These are phyloP conservation scores for Cybosia mesomella DNA, from an alignment of 2,888 invertebrate genomes.

Conservation along the genomic window DNA sequence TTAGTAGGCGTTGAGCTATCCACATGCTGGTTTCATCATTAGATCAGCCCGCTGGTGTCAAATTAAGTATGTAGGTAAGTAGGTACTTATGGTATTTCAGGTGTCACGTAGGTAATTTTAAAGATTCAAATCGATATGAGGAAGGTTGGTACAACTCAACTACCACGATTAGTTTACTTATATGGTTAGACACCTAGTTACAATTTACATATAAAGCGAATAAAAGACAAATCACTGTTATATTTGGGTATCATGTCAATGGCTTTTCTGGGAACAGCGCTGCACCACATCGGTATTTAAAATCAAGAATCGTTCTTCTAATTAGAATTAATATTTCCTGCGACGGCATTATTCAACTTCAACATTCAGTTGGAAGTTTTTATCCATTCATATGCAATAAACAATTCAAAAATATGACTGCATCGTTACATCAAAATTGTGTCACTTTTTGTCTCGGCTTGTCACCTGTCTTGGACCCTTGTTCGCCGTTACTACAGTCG, in stretches of 20 bases:
- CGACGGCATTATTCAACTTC: conserved; percentile 16
- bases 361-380: conserved; percentile 32
- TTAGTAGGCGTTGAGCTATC: background rate
- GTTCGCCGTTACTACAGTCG: conserved; percentile 66
- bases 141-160: background rate
- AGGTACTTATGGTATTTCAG: background rate
- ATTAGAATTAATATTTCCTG: conserved; percentile 7
- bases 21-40: background rate
- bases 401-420: conserved; percentile 55
- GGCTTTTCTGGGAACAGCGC: background rate
- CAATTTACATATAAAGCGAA: background rate
- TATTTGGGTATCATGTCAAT: too few relatives aligned
- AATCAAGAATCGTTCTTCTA: background rate
- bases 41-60: background rate
- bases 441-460: conserved; percentile 64
- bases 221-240: background rate
- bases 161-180: background rate
- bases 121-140: background rate
- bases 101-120: background rate
- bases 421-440: conserved; percentile 70
- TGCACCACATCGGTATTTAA: background rate
- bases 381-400: conserved; percentile 36
- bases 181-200: too few relatives aligned
- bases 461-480: conserved; percentile 74
- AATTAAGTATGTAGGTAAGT: background rate